Evolutionary conservation across 2,888 invertebrate species (phyloP), one percentile per base, ranked within the genome.

Genomic region (Bruchidius siliquastri): DNA sequence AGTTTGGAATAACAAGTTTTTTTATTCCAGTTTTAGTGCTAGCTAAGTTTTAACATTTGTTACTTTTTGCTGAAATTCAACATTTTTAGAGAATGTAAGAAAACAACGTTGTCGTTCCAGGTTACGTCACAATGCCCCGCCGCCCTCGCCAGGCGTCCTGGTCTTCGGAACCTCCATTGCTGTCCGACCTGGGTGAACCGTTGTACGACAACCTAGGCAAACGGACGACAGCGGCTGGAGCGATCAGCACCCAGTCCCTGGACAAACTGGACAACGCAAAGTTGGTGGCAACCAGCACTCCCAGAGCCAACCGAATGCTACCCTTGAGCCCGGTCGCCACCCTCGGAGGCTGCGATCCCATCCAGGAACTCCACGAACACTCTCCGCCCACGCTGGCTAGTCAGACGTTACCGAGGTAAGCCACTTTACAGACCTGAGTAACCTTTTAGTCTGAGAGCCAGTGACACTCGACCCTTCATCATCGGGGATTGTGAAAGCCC

Each of bases 121-220:
- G 95, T 18, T 96, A 95, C 84, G 95, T 95, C 69, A 96, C 96
- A 20, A 95, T 96, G 75, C 96, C 96, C 0, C 89, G 96, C 79
- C 89, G 95, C 81, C 95, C 95, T 0, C 88, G 96, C 77, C 93
- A 94, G 0, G 94, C 94, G 82, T 95, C 95, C 94, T 93, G 92
- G 80, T 92, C 91, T 76, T 82, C 77, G 82, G 87, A 77, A 83
- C 86, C 82, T 0, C 87, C 90, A 77, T 81, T 84, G 20, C 88
- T 87, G n/a, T 78, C 77, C 32, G 82, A 81, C 21, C 71, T 32
- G 20, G 68, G 77, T 22, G 94, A 95, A 82, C 96, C 96, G 0
- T 90, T 96, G 22, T 96, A 96, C 84, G 96, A 96, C 83, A 96
- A 96, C 84, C 87, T 96, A 70, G 96, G 96, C 0, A 87, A 93